Base-by-base conservation (phyloP, 2,888 invertebrate species). In the Dexiosoma caninum region DNA sequence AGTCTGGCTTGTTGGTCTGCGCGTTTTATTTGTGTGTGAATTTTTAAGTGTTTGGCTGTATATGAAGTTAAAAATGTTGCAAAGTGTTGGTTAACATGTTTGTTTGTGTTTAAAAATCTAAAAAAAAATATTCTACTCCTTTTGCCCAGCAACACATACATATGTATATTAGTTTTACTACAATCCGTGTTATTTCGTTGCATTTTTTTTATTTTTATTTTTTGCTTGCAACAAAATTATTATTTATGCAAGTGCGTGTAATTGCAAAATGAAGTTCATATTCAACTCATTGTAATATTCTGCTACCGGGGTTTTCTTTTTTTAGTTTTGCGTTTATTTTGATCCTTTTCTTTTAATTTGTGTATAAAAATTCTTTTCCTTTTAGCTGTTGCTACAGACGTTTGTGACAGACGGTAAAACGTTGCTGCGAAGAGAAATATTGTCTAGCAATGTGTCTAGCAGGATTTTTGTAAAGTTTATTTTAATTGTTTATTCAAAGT, bases 191-290 rank as follows among this genome's bases (percentile, higher is more conserved):
- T 49, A 46, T 67, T 40, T 40, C 21, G 19, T 14, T 35, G n/a
- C n/a, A 1, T 21, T 69, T 21, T 19, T 53, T 6, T 40, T 46
- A 59, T 51, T 40, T 51, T 37, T 37, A 12, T 57, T 32, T 46
- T 64, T 69, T 35, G 21, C 60, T 71, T 60, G 71, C 71, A 51
- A 55, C 30, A 40, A 66, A 70, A 46, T 62, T 67, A 77, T 81
- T 81, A 81, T 81, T 81, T 77, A 81, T 81, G 76, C 72, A 77
- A 77, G 62, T 81, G 81, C 81, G 77, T 81, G 77, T 77, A 72
- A 77, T 77, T 62, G 76, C 71, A 80, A 80, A 66, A 37, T 66
- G 67, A 57, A 57, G 49, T 60, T 49, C 23, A 49, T 72, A 55
- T 62, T 74, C 12, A 46, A 49, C 46, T 66, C 55, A 21, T 55